phyloP scores from a whole-genome alignment of 2,797 vertebrate genomes.

The Gadopsis marmoratus region DNA sequence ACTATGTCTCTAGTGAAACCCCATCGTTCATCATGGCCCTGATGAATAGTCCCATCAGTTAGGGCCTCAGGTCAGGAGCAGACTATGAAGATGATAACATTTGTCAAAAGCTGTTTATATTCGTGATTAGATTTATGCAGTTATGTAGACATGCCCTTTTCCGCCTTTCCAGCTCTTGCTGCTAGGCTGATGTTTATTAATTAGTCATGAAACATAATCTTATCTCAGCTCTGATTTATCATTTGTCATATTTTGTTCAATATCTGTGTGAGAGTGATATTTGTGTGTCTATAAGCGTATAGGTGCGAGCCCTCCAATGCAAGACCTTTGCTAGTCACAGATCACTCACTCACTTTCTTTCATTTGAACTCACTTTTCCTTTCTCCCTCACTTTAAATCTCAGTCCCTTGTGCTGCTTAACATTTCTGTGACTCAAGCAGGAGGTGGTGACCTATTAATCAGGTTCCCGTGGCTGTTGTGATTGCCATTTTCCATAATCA shows the following conservation, averaged over 20 bases:
- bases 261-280: conserved; percentile 15
- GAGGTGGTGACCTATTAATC: conserved; percentile 73
- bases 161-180: conserved; percentile 2
- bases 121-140: conserved; percentile 84
- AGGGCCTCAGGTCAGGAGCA: conserved; percentile 79
- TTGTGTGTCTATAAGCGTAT: conserved; percentile 2
- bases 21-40: conserved; percentile 77
- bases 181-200: conserved; percentile 31
- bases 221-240: not conserved
- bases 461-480: conserved; percentile 74
- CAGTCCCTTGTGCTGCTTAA: conserved; percentile 68
- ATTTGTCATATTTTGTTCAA: conserved; percentile 2
- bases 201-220: conserved; percentile 29
- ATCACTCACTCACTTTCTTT: conserved; percentile 33
- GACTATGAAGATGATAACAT: conserved; percentile 85
- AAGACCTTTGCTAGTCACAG: conserved; percentile 26
- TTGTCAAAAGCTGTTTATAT: conserved; percentile 86
- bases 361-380: conserved; percentile 37
- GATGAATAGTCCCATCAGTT: conserved; percentile 85
- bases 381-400: conserved; percentile 49
- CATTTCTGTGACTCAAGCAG: conserved; percentile 68
- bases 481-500: conserved; percentile 77
- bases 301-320: conserved; percentile 5
- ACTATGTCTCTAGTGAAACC: conserved; percentile 66
- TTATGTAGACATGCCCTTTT: conserved; percentile 56